Conservation (phyloP, 2,888 invertebrate species). For the Drosophila vallismaia region DNA sequence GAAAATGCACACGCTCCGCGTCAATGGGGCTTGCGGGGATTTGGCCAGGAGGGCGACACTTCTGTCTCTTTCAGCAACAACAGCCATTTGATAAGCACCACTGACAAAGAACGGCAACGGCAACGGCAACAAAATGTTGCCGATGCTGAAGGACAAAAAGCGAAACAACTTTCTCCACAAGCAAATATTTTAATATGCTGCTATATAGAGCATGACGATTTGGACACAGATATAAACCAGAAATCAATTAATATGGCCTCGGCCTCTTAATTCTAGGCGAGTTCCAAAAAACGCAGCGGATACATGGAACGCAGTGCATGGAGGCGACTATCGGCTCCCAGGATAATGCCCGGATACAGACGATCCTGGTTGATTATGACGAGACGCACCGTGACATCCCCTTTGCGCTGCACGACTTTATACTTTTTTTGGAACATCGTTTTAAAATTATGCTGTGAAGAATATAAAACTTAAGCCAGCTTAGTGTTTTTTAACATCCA, state of each 20-base stretch:
- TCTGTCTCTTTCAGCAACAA: constrained; percentile 15
- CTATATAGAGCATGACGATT: constrained; percentile 15
- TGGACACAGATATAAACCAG: background rate
- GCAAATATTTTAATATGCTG: constrained; percentile 9
- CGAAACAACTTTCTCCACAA: constrained; percentile 17
- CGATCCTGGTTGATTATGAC: constrained; percentile 2
- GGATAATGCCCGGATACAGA: background rate
- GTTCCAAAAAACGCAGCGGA: background rate
- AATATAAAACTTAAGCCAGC: too few relatives aligned
- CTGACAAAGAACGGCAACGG: constrained; percentile 18
- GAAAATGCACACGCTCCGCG: constrained; percentile 61
- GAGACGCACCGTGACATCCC: background rate
- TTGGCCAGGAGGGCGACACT: background rate
- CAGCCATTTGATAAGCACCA: constrained; percentile 43
- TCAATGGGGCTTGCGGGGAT: background rate
- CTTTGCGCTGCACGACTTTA: background rate
- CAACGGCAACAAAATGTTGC: constrained; percentile 31
- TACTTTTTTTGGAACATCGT: background rate
- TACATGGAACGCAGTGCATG: background rate
- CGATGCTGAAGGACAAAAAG: constrained; percentile 28
- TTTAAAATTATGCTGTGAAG: background rate
- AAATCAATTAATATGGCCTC: background rate
- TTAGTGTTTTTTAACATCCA: background rate
- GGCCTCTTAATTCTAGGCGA: background rate
- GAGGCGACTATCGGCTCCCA: constrained; percentile 3